Conservation (phyloP, 2,888 invertebrate species). For the Tinea semifulvella region DNA sequence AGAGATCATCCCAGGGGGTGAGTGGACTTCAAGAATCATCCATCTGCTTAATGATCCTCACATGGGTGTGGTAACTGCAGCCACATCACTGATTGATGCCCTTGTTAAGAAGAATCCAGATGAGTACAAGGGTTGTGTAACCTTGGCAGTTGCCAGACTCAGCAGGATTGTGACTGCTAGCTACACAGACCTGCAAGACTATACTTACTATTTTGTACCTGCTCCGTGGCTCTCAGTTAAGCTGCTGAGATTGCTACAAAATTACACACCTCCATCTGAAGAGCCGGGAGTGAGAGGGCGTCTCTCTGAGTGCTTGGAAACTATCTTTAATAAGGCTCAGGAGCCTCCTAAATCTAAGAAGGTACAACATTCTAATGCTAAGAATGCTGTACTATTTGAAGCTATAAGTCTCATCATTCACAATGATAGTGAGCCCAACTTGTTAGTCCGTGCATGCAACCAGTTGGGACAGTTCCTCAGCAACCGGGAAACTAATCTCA, state of each 20-base stretch:
- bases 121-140: conserved; percentile 99
- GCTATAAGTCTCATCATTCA: conserved; percentile 99
- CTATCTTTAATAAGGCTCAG: conserved; percentile 97
- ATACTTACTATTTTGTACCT: conserved; percentile 99
- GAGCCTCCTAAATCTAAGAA: conserved; percentile 99
- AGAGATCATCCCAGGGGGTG: conserved; percentile 95
- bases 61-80: conserved; percentile 99
- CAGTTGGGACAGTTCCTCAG: conserved; percentile 98
- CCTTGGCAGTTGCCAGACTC: conserved; percentile 95
- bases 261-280: conserved; percentile 98
- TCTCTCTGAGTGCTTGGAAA: conserved; percentile 97
- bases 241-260: conserved; percentile 92
- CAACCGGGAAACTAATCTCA: conserved; percentile 96
- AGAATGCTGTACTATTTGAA: conserved; percentile 99
- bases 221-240: conserved; percentile 99
- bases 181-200: conserved; percentile 99
- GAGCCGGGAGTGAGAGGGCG: conserved; percentile 93
- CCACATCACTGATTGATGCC: conserved; percentile 97
- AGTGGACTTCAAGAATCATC: conserved; percentile 99
- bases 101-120: conserved; percentile 98
- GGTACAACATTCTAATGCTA: conserved; percentile 99
- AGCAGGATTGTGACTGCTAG: conserved; percentile 98
- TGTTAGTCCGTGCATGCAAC: conserved; percentile 97
- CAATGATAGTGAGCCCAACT: conserved; percentile 96
- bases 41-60: conserved; percentile 99